A percentile compares a stretch with the other conserved stretches of the same genome.
Evolutionary conservation across 2,113 vertebrate genomes (phyloP).

Genomic region (Coptodon bakossiorum): DNA sequence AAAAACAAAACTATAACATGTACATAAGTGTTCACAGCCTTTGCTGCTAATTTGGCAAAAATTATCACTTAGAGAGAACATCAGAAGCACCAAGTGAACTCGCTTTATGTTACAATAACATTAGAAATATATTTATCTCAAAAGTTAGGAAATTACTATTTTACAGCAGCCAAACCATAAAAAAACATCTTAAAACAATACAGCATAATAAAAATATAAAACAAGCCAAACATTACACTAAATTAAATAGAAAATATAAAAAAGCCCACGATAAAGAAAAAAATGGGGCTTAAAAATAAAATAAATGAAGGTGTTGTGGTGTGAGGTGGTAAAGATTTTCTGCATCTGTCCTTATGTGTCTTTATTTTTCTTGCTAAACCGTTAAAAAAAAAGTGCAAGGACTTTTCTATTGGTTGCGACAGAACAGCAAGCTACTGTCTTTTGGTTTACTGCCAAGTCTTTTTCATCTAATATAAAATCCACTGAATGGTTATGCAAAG

Average conservation of each 20-base stretch:
- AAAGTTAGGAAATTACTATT: background rate
- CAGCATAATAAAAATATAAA: background rate
- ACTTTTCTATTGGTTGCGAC: background rate
- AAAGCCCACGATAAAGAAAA: accelerated
- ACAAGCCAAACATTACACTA: background rate
- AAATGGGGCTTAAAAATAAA: background rate
- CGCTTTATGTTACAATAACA: background rate
- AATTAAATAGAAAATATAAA: background rate
- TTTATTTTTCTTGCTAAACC: background rate
- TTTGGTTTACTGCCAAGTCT: background rate
- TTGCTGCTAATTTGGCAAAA: background rate
- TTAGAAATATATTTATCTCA: background rate
- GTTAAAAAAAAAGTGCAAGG: background rate
- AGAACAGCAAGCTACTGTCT: background rate
- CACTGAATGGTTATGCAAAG: background rate
- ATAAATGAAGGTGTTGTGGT: background rate
- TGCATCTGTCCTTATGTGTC: background rate
- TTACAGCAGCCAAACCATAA: background rate
- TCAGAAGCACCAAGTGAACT: background rate
- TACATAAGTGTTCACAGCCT: background rate
- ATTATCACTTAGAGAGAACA: background rate
- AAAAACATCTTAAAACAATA: accelerated
- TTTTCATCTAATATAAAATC: background rate
- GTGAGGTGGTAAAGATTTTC: background rate
- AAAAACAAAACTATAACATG: background rate